Conservation (phyloP, 1,140 invertebrate species). For the Drosophila hydei region DNA sequence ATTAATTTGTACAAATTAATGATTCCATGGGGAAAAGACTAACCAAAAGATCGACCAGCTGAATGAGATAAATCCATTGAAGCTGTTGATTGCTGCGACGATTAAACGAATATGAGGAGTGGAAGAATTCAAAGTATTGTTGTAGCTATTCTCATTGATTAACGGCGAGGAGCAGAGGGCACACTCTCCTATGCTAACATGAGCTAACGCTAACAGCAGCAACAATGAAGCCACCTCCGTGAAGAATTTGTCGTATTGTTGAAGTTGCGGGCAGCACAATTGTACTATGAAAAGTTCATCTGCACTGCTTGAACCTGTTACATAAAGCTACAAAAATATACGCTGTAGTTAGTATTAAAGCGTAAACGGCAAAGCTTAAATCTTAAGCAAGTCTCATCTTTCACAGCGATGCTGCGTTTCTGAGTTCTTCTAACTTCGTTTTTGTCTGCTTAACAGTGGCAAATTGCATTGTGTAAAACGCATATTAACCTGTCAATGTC, state of each 20-base stretch:
- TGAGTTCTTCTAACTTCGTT: no score
- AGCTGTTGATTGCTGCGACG: conserved; percentile 19
- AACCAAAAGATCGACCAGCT: not conserved
- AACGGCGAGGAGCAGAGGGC: not conserved
- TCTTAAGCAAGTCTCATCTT: no score
- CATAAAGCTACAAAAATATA: not conserved
- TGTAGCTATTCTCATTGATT: not conserved
- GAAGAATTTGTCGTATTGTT: conserved; percentile 58
- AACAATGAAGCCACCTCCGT: conserved; percentile 32
- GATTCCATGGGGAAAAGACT: conserved; percentile 26
- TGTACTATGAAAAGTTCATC: conserved; percentile 59
- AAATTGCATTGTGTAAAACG: conserved; percentile 5
- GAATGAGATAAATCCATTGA: conserved; percentile 11
- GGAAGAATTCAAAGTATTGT: not conserved
- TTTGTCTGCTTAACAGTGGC: not conserved
- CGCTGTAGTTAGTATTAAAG: not conserved
- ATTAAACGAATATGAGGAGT: conserved; percentile 50
- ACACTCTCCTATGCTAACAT: conserved; percentile 13
- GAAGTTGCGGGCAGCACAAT: conserved; percentile 38
- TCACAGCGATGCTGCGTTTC: no score
- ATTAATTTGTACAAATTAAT: conserved; percentile 75
- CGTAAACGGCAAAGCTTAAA: no score
- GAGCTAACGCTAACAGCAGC: conserved; percentile 6
- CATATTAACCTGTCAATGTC: conserved; percentile 1
- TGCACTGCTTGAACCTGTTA: conserved; percentile 31